phyloP scores from a whole-genome alignment of 2,888 invertebrate genomes.

The Tetranychus piercei region DNA sequence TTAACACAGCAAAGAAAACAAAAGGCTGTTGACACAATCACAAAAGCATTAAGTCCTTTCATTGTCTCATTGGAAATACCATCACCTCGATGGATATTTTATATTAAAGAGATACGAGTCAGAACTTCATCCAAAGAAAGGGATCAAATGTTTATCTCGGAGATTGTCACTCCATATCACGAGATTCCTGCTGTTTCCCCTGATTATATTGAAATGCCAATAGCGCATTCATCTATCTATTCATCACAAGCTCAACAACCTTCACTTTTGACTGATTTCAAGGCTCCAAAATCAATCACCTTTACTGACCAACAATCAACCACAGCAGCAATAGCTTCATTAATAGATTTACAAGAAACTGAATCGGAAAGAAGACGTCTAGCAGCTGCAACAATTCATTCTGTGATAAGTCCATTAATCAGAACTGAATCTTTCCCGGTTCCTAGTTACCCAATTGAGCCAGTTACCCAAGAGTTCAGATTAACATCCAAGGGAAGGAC shows the following conservation, averaged over 20 bases:
- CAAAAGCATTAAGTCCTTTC: not conserved
- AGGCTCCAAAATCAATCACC: not conserved
- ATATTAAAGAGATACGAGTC: not conserved
- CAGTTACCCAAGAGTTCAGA: not conserved
- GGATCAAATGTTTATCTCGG: not conserved
- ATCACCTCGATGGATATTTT: not conserved
- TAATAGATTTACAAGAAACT: not conserved
- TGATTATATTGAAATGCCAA: not conserved
- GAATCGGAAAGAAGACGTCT: not conserved
- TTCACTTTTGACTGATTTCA: not conserved
- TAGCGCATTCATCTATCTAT: not conserved
- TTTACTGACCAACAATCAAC: not conserved
- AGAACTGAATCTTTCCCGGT: not conserved
- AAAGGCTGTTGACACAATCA: not conserved
- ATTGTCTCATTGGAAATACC: not conserved
- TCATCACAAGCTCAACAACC: not conserved
- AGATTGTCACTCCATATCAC: not conserved
- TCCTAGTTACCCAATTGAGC: too few relatives aligned
- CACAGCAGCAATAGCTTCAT: not conserved
- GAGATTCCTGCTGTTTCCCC: not conserved
- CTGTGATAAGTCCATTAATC: not conserved
- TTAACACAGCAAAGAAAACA: not conserved
- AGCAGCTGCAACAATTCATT: not conserved
- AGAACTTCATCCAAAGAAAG: not conserved
- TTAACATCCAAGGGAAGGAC: not conserved